Conservation (phyloP, 2,113 vertebrate genomes). For the Corythoichthys intestinalis region DNA sequence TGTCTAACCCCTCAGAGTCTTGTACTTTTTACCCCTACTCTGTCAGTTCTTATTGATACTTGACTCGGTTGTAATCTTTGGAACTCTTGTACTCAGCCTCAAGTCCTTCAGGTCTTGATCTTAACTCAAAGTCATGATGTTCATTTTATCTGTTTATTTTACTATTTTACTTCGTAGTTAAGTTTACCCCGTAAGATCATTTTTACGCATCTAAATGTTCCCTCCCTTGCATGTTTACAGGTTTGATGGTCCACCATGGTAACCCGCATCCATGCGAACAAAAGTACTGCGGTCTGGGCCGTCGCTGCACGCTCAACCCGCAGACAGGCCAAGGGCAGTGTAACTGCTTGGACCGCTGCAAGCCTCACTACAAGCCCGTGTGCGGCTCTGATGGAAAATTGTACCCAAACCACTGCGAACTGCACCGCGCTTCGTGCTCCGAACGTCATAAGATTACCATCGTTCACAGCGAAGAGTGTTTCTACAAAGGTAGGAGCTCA, state of each 20-base stretch:
- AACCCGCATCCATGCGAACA: slow-evolving; percentile 80
- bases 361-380: slow-evolving; percentile 87
- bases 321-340: slow-evolving; percentile 81
- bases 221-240: slow-evolving; percentile 53
- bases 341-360: slow-evolving; percentile 84
- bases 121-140: background rate
- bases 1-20: background rate
- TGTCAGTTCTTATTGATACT: background rate
- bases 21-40: background rate
- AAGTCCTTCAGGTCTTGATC: background rate
- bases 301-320: slow-evolving; percentile 79
- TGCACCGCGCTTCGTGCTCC: slow-evolving; percentile 88
- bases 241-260: slow-evolving; percentile 62
- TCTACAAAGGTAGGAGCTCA: slow-evolving; percentile 85
- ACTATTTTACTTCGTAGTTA: background rate
- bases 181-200: background rate
- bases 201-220: background rate
- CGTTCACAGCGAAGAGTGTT: slow-evolving; percentile 91
- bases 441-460: slow-evolving; percentile 83
- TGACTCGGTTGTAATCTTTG: background rate
- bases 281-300: slow-evolving; percentile 92
- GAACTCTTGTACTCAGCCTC: background rate
- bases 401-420: slow-evolving; percentile 94
- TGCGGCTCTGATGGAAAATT: slow-evolving; percentile 93
- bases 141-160: background rate